These are phyloP conservation scores for Mesaphorura yosii DNA, from an alignment of 1,140 invertebrate genomes.

Conservation along the genomic window DNA sequence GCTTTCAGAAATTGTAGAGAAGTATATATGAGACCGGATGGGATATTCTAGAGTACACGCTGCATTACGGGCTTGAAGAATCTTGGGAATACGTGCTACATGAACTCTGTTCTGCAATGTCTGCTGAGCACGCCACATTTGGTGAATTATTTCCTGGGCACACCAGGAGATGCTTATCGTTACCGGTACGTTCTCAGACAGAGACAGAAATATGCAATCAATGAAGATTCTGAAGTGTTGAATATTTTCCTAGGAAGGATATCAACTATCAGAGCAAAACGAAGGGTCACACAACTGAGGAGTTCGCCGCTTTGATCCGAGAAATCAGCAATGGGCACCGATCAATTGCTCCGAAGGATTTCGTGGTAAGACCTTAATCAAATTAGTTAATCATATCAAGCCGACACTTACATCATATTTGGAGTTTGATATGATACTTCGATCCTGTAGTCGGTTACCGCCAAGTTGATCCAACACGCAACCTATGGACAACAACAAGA, in stretches of 20 bases:
- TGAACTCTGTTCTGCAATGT: constrained; percentile 54
- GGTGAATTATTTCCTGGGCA: constrained; percentile 55
- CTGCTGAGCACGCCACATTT: constrained; percentile 63
- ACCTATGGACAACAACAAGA: constrained; percentile 80
- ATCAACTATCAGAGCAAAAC: no score
- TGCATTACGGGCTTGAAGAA: constrained; percentile 44
- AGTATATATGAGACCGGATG: no score
- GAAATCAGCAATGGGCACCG: constrained; percentile 62
- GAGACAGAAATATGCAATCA: no score
- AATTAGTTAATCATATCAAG: constrained; percentile 2
- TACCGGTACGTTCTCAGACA: no score
- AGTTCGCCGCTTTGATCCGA: constrained; percentile 60
- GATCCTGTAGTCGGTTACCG: constrained; percentile 50
- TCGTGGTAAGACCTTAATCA: constrained; percentile 47
- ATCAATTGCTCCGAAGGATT: constrained; percentile 62
- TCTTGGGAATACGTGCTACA: constrained; percentile 47
- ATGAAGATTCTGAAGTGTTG: no score
- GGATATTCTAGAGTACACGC: no score
- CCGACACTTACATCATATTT: constrained; percentile 2
- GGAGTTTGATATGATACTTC: neutral
- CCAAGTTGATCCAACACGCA: constrained; percentile 63
- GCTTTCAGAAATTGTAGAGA: no score
- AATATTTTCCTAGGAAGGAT: no score
- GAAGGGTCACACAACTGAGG: constrained; percentile 53
- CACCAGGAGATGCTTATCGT: no score